A percentile compares a stretch with the other conserved stretches of the same genome.
phyloP scores from a whole-genome alignment of 2,797 vertebrate genomes.

The Parambassis ranga region DNA sequence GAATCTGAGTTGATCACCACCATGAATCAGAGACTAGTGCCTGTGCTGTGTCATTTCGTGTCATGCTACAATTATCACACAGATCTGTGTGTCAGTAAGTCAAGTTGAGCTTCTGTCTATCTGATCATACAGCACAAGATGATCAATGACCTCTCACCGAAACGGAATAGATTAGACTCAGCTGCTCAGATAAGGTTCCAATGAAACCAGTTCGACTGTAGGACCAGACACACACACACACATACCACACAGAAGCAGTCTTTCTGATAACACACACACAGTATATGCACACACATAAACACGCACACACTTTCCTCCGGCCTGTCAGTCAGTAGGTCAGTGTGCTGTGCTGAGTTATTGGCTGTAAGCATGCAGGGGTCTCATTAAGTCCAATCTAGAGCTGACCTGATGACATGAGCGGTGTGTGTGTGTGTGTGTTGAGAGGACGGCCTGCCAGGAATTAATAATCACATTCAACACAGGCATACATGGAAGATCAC shows the following conservation, averaged over 20 bases:
- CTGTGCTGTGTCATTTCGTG: background rate
- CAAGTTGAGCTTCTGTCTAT: background rate
- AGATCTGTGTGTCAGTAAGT: too few relatives aligned
- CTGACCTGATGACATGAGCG: slow-evolving; percentile 48
- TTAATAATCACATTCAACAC: slow-evolving; percentile 22
- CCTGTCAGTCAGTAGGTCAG: slow-evolving; percentile 52
- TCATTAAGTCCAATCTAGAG: slow-evolving; percentile 63
- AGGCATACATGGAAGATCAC: background rate
- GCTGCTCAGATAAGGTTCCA: background rate
- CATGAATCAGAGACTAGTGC: too few relatives aligned
- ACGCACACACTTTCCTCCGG: slow-evolving; percentile 8
- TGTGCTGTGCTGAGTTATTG: slow-evolving; percentile 48
- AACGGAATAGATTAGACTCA: slow-evolving; percentile 1
- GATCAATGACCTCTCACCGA: slow-evolving; percentile 16
- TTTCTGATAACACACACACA: slow-evolving; percentile 10
- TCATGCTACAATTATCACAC: too few relatives aligned
- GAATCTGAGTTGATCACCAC: too few relatives aligned
- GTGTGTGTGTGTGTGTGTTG: background rate
- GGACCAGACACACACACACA: background rate
- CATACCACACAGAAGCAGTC: background rate
- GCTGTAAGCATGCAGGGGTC: slow-evolving; percentile 23
- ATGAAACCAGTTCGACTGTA: background rate
- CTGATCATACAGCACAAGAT: background rate
- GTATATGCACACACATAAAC: background rate
- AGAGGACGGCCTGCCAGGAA: slow-evolving; percentile 2